These are phyloP conservation scores for Pelobates cultripes DNA, from an alignment of 2,797 vertebrate species.

Conservation along the genomic window DNA sequence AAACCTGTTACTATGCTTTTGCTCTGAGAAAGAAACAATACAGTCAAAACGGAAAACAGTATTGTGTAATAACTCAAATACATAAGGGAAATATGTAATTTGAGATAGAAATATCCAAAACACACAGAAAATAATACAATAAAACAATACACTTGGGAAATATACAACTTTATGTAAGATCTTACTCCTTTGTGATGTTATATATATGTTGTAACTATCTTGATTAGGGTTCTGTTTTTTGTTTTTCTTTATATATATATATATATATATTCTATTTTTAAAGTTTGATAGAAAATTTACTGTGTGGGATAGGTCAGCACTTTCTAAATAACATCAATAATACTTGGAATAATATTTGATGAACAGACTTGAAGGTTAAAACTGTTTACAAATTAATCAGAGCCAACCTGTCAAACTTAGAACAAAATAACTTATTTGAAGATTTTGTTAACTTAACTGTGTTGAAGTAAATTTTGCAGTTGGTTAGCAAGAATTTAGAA, in stretches of 20 bases:
- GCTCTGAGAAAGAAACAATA: not conserved
- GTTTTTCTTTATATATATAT: not conserved
- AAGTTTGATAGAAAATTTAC: not conserved
- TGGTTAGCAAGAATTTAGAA: no score
- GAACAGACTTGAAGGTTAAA: no score
- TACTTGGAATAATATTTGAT: no score
- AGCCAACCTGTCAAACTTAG: no score
- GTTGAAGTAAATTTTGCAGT: no score
- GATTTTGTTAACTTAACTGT: no score
- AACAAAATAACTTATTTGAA: no score
- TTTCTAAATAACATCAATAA: no score
- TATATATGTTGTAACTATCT: not conserved
- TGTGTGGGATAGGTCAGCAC: no score
- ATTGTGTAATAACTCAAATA: not conserved
- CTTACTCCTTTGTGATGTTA: not conserved
- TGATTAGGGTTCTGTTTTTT: not conserved
- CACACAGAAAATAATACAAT: not conserved
- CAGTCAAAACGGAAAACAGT: not conserved
- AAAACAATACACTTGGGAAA: not conserved
- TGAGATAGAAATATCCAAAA: not conserved
- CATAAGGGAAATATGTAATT: conserved; percentile 9
- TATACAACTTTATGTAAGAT: conserved; percentile 2
- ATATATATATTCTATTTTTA: not conserved
- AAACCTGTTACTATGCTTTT: not conserved
- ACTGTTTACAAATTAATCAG: no score